Evolutionary conservation across 2,888 invertebrate genomes (phyloP), one percentile per base, ranked within the genome.

Genomic region (Notodonta dromedarius): DNA sequence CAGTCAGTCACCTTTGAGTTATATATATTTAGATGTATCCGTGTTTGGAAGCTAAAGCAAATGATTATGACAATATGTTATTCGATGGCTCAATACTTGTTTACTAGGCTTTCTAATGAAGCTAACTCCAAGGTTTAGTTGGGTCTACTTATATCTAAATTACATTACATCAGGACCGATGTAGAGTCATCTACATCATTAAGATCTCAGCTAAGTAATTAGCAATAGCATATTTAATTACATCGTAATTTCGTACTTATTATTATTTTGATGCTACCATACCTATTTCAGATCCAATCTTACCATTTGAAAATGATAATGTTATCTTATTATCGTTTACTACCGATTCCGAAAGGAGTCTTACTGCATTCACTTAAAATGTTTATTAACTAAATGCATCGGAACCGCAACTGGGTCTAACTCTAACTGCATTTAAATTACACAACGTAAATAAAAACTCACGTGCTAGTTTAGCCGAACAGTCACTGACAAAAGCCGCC

Each of bases 381-480:
- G 24, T 24, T 2, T 24, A 24, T 35, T 0, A 35, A 35, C 35
- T 6, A 35, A 0, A n/a, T 4, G n/a, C 13, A 59, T 55, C 60
- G 52, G 55, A 65, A 61, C 54, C 51, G 16, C 24, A 50, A 65
- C 32, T 24, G 24, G 24, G 16, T 24, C 24, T 24, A 24, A 24
- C 24, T 52, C 24, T 24, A 52, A 52, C 24, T 11, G 16, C 16
- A 52, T 24, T 53, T 39, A 39, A 54, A 54, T 39, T 54, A 35
- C 39, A 39, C 14, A 59, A 63, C 61, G 56, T 57, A 56, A 55
- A 61, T 6, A 60, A 56, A 46, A 63, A 89, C 93, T 93, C 78
- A 93, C 93, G 93, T 74, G 93, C 93, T 66, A 86, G 59, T 73
- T 83, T 86, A 57, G 89, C 90, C 11, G 84, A 74, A 66, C 84